Conservation (phyloP, 2,113 vertebrate genomes). For the Microtus montanus region DNA sequence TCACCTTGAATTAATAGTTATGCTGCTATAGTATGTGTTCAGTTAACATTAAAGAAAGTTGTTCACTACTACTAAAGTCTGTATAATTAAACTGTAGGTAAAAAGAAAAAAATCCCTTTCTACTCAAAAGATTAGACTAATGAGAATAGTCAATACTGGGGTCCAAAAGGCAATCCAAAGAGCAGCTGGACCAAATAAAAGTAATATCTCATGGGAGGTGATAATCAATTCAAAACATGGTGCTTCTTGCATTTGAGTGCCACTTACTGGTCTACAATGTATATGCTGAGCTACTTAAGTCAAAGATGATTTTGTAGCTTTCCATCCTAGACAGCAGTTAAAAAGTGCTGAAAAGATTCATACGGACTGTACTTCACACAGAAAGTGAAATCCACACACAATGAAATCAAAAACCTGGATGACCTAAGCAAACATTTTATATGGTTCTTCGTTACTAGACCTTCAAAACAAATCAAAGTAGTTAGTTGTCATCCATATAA, state of each 20-base stretch:
- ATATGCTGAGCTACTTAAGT: constrained; percentile 33
- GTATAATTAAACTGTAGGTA: constrained; percentile 20
- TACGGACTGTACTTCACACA: constrained; percentile 43
- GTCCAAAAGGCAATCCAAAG: not conserved
- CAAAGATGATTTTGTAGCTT: constrained; percentile 44
- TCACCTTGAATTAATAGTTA: not conserved
- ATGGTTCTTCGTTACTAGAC: constrained; percentile 30
- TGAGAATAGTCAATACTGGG: not conserved
- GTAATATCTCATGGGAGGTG: not conserved
- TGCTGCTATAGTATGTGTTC: not conserved
- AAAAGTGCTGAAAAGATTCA: constrained; percentile 59
- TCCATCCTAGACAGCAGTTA: constrained; percentile 30
- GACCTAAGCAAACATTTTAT: constrained; percentile 48
- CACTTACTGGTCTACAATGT: constrained; percentile 25
- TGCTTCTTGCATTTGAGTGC: not conserved
- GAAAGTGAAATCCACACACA: constrained; percentile 56
- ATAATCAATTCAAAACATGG: not conserved
- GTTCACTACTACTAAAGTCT: not conserved
- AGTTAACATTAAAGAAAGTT: not conserved
- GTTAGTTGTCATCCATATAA: constrained; percentile 55
- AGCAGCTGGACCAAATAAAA: not conserved
- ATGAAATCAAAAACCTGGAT: constrained; percentile 58
- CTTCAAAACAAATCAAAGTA: constrained; percentile 47
- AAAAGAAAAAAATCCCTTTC: not conserved
- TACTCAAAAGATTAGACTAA: not conserved